Evolutionary conservation across 2,113 vertebrate species (phyloP), one percentile per base, ranked within the genome.

Genomic region (Megaptera novaeangliae): DNA sequence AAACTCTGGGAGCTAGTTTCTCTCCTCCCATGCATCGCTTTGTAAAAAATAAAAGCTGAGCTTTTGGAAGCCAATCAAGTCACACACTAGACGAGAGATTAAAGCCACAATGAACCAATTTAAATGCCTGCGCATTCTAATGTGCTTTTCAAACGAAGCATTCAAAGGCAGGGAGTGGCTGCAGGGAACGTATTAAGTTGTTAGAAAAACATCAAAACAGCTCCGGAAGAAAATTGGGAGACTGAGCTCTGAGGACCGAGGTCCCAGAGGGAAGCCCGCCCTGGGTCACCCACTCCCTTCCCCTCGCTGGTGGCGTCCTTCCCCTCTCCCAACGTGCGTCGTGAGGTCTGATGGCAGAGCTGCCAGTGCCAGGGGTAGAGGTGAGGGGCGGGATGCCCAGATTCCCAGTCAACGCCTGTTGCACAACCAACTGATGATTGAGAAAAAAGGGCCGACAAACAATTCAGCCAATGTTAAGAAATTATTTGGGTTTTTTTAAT

Each of bases 51-150:
- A 20, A 96, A 96, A 97, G 94, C 75, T 21, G 90, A 25, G 1
- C 1, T 89, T 91, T 84, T 98, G 98, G 98, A 97, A 98, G 80
- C 74, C 59, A 69, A 31, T 90, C 81, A 95, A 97, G 84, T 91
- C 88, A 34, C 88, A 95, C 0, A 0, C 88, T 83, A 77, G 61
- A 74, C 23, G 44, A 31, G 63, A 81, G 94, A 94, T 97, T 78
- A 91, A 94, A 93, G 88, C 91, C 97, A 96, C 88, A 93, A 21
- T 95, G 98, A 96, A 98, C 92, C 72, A 1, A 85, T 98, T 98
- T 95, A 34, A 88, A 94, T 34, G 55, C 88, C 84, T 97, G 52
- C 83, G 25, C 97, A 88, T 27, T 82, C 59, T 94, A 71, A 92
- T 18, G 85, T 39, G 23, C 88, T 94, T 96, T 96, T 97, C 96